Percentiles rank a stretch among this genome's conserved stretches.
These are phyloP conservation scores for Drosophila micromelanica DNA, from an alignment of 1,140 invertebrate genomes.

Conservation along the genomic window DNA sequence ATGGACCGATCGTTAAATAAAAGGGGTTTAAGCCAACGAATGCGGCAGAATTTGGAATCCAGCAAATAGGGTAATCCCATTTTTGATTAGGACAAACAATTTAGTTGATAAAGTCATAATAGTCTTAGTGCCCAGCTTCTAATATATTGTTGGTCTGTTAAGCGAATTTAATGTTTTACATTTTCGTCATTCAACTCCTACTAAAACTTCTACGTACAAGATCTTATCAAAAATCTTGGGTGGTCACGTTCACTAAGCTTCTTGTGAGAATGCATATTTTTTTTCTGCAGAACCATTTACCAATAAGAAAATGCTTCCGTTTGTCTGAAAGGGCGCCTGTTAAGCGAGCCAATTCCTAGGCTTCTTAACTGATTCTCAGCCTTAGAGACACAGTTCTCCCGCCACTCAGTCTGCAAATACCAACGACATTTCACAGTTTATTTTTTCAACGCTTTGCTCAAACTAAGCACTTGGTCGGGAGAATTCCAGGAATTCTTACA, in stretches of 20 bases:
- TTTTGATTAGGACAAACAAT: no score
- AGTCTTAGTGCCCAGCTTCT: no score
- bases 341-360: background rate
- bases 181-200: no score
- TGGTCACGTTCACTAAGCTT: background rate
- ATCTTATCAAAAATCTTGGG: background rate
- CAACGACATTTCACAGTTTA: slow-evolving; percentile 18
- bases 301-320: background rate
- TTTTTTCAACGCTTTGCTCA: slow-evolving; percentile 34
- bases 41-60: background rate
- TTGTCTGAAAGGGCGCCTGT: background rate
- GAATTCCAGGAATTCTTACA: slow-evolving; percentile 67
- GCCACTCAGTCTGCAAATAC: slow-evolving; percentile 65
- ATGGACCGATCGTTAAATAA: background rate
- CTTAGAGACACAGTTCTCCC: background rate
- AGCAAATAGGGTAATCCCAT: background rate
- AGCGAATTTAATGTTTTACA: no score
- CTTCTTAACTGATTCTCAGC: background rate
- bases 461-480: slow-evolving; percentile 30
- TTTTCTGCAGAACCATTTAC: background rate
- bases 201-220: no score
- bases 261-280: background rate
- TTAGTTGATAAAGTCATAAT: no score
- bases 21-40: background rate
- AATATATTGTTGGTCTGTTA: no score